phyloP scores from a whole-genome alignment of 2,888 invertebrate genomes.

The Cyclophora punctaria region DNA sequence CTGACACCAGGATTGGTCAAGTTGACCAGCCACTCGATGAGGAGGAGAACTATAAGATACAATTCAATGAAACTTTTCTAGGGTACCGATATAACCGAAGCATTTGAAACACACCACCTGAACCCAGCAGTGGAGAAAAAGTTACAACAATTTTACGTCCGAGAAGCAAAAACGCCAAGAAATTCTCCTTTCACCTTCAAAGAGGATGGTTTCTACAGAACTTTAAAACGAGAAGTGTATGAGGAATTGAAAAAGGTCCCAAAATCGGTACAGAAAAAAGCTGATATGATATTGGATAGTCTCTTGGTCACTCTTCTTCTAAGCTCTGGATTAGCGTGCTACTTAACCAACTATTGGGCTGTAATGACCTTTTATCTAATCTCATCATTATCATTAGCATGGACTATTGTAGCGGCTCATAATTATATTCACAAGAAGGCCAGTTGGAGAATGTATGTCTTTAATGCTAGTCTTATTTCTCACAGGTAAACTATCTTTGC shows the following conservation, averaged over 20 bases:
- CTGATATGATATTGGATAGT: slow-evolving; percentile 49
- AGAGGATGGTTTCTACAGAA: slow-evolving; percentile 83
- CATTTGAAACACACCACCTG: slow-evolving; percentile 75
- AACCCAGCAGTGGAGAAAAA: slow-evolving; percentile 71
- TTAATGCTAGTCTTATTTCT: slow-evolving; percentile 81
- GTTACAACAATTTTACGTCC: slow-evolving; percentile 78
- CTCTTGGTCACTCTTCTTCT: slow-evolving; percentile 46
- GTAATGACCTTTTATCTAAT: slow-evolving; percentile 33
- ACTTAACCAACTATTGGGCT: slow-evolving; percentile 37
- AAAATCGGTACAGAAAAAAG: slow-evolving; percentile 23
- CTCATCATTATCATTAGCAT: slow-evolving; percentile 70
- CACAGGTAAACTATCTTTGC: slow-evolving; percentile 60
- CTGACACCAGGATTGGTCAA: no score
- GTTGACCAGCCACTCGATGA: no score
- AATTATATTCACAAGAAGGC: slow-evolving; percentile 86
- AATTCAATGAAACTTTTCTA: slow-evolving; percentile 15
- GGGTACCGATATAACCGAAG: slow-evolving; percentile 79
- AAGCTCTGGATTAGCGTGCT: slow-evolving; percentile 40
- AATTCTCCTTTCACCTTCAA: slow-evolving; percentile 84
- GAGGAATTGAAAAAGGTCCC: slow-evolving; percentile 75
- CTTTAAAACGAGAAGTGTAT: slow-evolving; percentile 75
- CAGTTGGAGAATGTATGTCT: slow-evolving; percentile 87
- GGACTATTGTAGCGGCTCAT: slow-evolving; percentile 79
- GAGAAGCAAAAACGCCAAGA: slow-evolving; percentile 77
- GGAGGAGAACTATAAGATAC: no score